Base-by-base conservation (phyloP, 2,888 invertebrate genomes). In the Philaethria dido region DNA sequence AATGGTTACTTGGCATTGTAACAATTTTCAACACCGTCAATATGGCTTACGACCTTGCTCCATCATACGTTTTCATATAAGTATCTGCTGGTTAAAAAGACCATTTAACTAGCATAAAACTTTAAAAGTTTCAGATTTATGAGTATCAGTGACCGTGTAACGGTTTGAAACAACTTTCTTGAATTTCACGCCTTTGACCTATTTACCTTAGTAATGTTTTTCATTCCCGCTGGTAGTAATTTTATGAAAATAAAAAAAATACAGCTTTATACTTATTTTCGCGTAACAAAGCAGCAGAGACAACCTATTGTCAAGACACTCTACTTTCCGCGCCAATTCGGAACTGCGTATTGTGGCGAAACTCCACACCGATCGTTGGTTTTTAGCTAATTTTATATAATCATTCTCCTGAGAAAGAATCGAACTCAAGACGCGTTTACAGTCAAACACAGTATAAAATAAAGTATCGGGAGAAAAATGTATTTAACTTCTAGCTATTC, bases 161-260 rank as follows among this genome's bases (percentile, higher is more conserved):
- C 22, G 16, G 1, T 25, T 57, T 25, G 11, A 42, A 57, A 42
- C 42, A 57, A 57, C 57, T 42, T 57, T 57, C 57, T 9, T 16
- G 39, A 16, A 57, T 42, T 57, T 22, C 5, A 16, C 42, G 5
- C 57, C 57, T 42, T 57, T 57, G 42, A 57, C 57, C 57, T 42
- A 42, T 42, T 42, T 57, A 20, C 22, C 39, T n/a, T 22, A n/a
- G 20, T 42, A n/a, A 9, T n/a, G n/a, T 16, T 39, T n/a, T n/a
- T 42, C 39, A 42, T 42, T 57, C 11, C n/a, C 29, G 16, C 9
- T 29, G 29, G 9, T 29, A 29, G 29, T n/a, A n/a, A n/a, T n/a
- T n/a, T n/a, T n/a, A n/a, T n/a, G n/a, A n/a, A n/a, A n/a, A n/a
- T n/a, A n/a, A n/a, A n/a, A n/a, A n/a, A 29, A 29, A 29, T 4